Conservation (phyloP, 2,888 invertebrate genomes). For the Hirudinaria manillensis region DNA sequence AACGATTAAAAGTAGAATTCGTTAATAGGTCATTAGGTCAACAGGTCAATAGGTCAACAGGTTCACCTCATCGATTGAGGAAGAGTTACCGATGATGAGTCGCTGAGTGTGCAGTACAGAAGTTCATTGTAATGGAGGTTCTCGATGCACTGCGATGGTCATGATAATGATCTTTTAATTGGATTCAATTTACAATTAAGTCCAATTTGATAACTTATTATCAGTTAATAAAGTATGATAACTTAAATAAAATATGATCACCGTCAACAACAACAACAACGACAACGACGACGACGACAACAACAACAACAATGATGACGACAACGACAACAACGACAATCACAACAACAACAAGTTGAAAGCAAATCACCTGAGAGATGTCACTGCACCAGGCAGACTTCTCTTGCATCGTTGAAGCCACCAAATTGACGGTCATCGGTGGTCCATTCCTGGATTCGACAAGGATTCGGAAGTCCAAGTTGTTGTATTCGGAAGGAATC, state of each 20-base stretch:
- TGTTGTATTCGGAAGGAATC: constrained; percentile 55
- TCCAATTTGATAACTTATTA: not conserved
- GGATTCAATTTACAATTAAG: constrained; percentile 23
- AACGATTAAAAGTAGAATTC: too few species aligned
- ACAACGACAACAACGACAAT: too few species aligned
- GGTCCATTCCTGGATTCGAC: constrained; percentile 64
- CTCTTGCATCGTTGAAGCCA: constrained; percentile 74
- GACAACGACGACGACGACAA: too few species aligned
- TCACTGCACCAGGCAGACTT: constrained; percentile 90
- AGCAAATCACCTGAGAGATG: constrained; percentile 68
- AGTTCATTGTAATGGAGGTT: constrained; percentile 83
- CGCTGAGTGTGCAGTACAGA: constrained; percentile 66
- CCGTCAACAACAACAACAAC: not conserved
- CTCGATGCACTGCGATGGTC: constrained; percentile 68
- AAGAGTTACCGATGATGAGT: constrained; percentile 70
- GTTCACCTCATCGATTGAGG: constrained; percentile 67
- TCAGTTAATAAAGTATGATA: too few species aligned
- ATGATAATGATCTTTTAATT: constrained; percentile 27
- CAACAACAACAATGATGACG: not conserved
- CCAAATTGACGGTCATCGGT: constrained; percentile 63
- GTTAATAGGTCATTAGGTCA: too few species aligned
- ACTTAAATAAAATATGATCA: too few species aligned
- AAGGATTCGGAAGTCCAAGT: constrained; percentile 68
- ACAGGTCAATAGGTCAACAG: too few species aligned
- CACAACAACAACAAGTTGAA: too few species aligned